Evolutionary conservation across 2,797 vertebrate genomes (phyloP).

Genomic region (Sebastes kiyomatsui): DNA sequence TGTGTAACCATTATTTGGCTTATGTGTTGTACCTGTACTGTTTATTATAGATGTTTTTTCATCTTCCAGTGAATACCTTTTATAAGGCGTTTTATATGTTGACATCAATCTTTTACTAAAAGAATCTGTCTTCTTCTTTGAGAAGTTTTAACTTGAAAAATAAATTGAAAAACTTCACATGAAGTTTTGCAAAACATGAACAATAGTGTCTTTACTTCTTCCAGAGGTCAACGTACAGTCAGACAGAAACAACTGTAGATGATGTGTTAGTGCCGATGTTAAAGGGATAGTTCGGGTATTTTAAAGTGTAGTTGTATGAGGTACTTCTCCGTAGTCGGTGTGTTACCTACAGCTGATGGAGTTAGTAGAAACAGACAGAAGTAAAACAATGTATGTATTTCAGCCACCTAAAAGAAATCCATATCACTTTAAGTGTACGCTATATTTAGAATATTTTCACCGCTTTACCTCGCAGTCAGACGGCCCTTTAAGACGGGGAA

Average conservation of each 20-base stretch:
- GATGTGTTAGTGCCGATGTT: neutral
- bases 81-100: conserved; percentile 53
- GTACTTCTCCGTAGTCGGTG: no score
- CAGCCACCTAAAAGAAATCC: no score
- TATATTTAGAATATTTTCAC: no score
- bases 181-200: conserved; percentile 64
- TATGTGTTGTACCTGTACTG: conserved; percentile 36
- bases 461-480: no score
- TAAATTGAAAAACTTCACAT: conserved; percentile 68
- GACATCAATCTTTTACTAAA: conserved; percentile 47
- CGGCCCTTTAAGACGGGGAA: no score
- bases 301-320: no score
- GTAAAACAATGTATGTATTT: no score
- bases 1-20: conserved; percentile 64
- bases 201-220: neutral
- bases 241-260: neutral
- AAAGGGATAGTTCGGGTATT: no score
- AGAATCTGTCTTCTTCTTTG: conserved; percentile 54
- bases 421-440: no score
- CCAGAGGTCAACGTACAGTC: neutral
- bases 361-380: no score
- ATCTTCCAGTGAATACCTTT: conserved; percentile 65
- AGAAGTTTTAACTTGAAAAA: conserved; percentile 65
- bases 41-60: conserved; percentile 56
- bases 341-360: no score